A percentile compares a stretch with the other conserved stretches of the same genome.
Evolutionary conservation across 2,797 vertebrate genomes (phyloP).

Genomic region (Microctenopoma lineatum): DNA sequence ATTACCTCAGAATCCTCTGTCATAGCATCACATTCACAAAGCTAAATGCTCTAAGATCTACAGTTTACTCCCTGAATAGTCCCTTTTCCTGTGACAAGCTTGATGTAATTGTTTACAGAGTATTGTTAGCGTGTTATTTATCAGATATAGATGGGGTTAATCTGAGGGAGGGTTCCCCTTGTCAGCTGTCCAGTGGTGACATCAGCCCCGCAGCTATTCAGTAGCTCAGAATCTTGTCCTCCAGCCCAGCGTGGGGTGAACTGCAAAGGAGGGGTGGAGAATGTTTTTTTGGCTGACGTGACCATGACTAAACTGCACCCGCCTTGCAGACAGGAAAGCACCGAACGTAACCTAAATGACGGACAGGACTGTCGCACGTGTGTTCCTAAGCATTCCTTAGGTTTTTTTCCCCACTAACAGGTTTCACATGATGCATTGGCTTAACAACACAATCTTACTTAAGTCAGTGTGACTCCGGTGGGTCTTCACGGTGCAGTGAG

Average conservation of each 20-base stretch:
- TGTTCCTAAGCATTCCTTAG: neutral
- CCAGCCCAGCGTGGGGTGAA: conserved; percentile 44
- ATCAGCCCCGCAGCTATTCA: conserved; percentile 69
- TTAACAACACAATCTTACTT: neutral
- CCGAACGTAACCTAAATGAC: conserved; percentile 21
- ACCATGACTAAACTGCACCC: conserved; percentile 18
- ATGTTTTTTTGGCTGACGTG: conserved; percentile 44
- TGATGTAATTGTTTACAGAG: conserved; percentile 51
- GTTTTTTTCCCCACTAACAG: neutral
- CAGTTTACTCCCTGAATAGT: conserved; percentile 7
- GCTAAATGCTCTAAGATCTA: conserved; percentile 3
- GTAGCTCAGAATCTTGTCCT: conserved; percentile 63
- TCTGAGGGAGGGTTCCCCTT: conserved; percentile 71
- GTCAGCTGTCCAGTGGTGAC: conserved; percentile 72
- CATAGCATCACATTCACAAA: conserved; percentile 44
- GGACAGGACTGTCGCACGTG: conserved; percentile 5
- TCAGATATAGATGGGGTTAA: conserved; percentile 50
- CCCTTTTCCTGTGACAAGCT: conserved; percentile 5
- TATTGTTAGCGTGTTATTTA: conserved; percentile 25
- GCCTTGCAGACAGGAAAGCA: conserved; percentile 38
- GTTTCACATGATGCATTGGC: neutral
- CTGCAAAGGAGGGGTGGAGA: conserved; percentile 8
- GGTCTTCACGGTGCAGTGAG: neutral
- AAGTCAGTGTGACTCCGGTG: too few species aligned
- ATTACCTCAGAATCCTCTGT: conserved; percentile 28